Conservation (phyloP, 2,113 vertebrate species). For the Excalfactoria chinensis region DNA sequence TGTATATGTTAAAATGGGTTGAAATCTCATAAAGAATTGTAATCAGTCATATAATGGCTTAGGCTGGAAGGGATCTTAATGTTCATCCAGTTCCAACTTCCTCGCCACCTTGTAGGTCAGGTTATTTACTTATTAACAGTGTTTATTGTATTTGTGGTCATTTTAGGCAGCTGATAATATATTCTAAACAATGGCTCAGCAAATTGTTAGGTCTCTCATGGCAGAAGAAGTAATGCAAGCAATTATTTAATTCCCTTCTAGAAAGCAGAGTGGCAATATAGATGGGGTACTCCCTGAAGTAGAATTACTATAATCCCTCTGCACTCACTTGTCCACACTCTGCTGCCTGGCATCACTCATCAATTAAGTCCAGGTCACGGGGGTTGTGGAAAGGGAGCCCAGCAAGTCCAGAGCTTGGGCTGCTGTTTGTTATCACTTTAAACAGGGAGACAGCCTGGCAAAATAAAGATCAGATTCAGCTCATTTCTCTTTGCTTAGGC, state of each 20-base stretch:
- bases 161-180: background rate
- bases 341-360: rapidly evolving
- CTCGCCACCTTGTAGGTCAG: background rate
- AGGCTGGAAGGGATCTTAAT: background rate
- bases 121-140: background rate
- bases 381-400: rapidly evolving
- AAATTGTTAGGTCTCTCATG: background rate
- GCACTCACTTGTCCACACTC: rapidly evolving
- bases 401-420: background rate
- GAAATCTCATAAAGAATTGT: background rate
- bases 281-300: background rate
- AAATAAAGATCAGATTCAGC: background rate
- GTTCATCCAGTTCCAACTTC: background rate
- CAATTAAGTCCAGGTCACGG: rapidly evolving
- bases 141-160: background rate
- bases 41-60: background rate
- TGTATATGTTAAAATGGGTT: background rate
- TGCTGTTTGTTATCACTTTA: background rate
- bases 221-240: background rate
- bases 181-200: rapidly evolving
- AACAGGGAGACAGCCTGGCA: background rate
- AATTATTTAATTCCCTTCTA: rapidly evolving
- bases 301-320: rapidly evolving
- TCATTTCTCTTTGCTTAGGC: background rate
- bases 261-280: rapidly evolving